Conservation (phyloP, 2,888 invertebrate species). For the Siphlonurus alternatus region DNA sequence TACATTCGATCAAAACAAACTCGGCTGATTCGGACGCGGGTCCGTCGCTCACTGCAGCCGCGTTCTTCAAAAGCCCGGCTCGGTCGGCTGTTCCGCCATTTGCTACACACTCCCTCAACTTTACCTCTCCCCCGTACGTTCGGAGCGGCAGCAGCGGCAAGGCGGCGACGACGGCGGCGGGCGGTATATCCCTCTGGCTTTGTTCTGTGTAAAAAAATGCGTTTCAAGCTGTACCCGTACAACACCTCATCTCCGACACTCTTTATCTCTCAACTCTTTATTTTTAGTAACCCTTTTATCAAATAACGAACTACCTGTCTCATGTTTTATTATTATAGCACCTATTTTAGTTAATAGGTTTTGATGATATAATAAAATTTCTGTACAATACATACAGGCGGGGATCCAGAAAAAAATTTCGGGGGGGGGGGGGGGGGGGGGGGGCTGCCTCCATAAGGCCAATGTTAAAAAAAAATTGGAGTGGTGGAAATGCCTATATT, state of each 20-base stretch:
- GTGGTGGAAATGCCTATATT: no score
- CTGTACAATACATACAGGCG: no score
- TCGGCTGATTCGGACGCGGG: background rate
- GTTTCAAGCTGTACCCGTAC: background rate
- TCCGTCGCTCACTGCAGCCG: constrained; percentile 1
- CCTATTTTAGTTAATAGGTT: no score
- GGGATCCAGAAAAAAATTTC: no score
- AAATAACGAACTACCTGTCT: no score
- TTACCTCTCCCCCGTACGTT: background rate
- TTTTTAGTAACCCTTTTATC: no score
- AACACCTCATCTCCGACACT: background rate
- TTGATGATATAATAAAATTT: no score
- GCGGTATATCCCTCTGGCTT: background rate
- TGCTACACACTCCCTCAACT: background rate
- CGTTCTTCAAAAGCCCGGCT: background rate
- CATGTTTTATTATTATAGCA: no score
- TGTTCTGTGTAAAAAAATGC: background rate
- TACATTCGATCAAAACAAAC: background rate
- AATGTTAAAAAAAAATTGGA: no score
- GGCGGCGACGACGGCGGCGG: background rate
- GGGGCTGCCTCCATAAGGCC: no score
- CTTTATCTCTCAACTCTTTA: no score
- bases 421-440: no score
- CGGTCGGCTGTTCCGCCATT: background rate
- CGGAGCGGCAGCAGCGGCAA: background rate